Evolutionary conservation across 1,140 invertebrate species (phyloP).

Genomic region (Musca vetustissima): DNA sequence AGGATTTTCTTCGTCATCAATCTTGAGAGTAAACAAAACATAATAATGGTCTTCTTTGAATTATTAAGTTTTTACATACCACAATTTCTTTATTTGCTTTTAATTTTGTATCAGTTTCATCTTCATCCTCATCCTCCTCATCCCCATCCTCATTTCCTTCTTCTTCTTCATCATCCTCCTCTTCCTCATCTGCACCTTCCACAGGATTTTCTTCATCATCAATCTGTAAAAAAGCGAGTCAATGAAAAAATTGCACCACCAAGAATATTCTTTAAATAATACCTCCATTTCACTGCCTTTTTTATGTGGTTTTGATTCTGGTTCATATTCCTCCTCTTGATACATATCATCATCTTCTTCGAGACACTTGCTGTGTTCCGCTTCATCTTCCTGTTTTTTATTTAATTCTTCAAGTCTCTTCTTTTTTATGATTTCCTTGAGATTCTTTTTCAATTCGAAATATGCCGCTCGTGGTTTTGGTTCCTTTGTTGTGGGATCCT

Average conservation of each 20-base stretch:
- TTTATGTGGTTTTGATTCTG: conserved; percentile 38
- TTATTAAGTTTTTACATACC: conserved; percentile 19
- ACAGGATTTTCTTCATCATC: conserved; percentile 33
- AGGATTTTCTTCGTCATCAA: conserved; percentile 42
- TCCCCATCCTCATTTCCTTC: background rate
- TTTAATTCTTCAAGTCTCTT: conserved; percentile 62
- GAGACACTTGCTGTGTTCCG: conserved; percentile 31
- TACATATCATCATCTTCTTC: conserved; percentile 38
- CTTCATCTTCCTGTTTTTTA: conserved; percentile 56
- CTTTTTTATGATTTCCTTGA: conserved; percentile 61
- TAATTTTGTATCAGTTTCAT: conserved; percentile 53
- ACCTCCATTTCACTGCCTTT: background rate
- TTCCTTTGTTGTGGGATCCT: conserved; percentile 41
- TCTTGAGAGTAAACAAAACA: conserved; percentile 39
- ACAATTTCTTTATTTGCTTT: conserved; percentile 34
- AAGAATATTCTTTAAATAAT: no score
- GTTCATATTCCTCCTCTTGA: conserved; percentile 38
- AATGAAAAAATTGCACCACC: no score
- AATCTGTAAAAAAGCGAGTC: background rate
- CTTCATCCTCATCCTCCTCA: conserved; percentile 23
- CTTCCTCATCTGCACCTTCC: conserved; percentile 28
- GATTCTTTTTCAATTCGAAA: conserved; percentile 60
- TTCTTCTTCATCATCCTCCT: conserved; percentile 6
- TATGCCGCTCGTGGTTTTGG: conserved; percentile 63
- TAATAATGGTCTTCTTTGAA: conserved; percentile 26